Conservation (phyloP, 1,140 invertebrate species). For the Bombus turneri region DNA sequence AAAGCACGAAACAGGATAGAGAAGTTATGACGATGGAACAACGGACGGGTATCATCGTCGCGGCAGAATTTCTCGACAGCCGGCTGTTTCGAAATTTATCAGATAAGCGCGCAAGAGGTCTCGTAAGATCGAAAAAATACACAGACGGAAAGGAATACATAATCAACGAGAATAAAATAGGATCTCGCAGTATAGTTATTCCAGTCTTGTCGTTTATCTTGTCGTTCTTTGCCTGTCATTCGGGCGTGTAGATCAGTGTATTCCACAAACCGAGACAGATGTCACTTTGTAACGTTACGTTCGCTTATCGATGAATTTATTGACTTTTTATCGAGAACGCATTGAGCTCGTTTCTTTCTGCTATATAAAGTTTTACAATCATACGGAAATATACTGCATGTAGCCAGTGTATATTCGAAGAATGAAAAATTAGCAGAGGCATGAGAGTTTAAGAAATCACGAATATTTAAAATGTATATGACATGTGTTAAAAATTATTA, state of each 20-base stretch:
- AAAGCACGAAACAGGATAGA: not conserved
- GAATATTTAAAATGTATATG: not conserved
- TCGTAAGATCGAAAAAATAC: not conserved
- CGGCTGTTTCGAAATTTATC: slow-evolving; percentile 52
- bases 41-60: slow-evolving; percentile 37
- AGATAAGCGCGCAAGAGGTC: not conserved
- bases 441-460: not conserved
- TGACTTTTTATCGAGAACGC: slow-evolving; percentile 30
- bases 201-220: slow-evolving; percentile 2
- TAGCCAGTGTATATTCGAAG: not conserved
- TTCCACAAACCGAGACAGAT: slow-evolving; percentile 29
- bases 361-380: not conserved
- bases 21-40: not conserved
- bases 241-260: not conserved
- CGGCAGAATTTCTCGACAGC: slow-evolving; percentile 41
- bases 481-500: not conserved
- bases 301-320: slow-evolving; percentile 35
- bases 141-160: slow-evolving; percentile 2
- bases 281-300: slow-evolving; percentile 30
- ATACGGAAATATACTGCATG: not conserved
- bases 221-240: slow-evolving; percentile 11
- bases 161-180: slow-evolving; percentile 27
- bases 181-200: slow-evolving; percentile 14
- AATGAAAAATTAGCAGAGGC: not conserved
- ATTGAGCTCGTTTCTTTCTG: not conserved